Conservation (phyloP, 2,888 invertebrate genomes). For the Nomada ferruginata region DNA sequence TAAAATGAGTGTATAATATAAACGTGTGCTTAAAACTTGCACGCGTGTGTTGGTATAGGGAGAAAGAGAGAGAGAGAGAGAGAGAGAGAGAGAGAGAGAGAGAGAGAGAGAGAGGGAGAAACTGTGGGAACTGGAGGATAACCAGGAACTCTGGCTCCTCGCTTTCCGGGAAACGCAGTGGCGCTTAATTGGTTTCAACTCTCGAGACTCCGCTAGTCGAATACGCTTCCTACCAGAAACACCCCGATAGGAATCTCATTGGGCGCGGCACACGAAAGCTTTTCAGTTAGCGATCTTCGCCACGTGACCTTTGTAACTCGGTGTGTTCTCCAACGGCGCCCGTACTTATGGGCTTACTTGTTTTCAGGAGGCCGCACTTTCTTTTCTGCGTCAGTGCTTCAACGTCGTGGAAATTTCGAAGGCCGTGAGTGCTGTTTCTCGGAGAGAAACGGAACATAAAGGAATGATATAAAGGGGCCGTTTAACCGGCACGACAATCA, state of each 20-base stretch:
- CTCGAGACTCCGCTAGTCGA: conserved; percentile 53
- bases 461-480: conserved; percentile 3
- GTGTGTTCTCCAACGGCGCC: neutral
- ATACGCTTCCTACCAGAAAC: conserved; percentile 53
- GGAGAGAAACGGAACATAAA: neutral
- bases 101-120: neutral
- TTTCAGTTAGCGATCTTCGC: conserved; percentile 40
- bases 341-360: conserved; percentile 16
- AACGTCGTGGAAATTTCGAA: neutral
- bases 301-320: conserved; percentile 28
- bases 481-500: conserved; percentile 1
- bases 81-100: neutral
- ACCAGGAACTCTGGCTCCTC: conserved; percentile 55
- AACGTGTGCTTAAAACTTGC: neutral
- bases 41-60: too few species aligned
- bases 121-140: conserved; percentile 65
- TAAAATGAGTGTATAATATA: neutral
- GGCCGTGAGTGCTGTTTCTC: too few species aligned
- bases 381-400: neutral
- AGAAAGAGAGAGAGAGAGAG: neutral
- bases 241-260: conserved; percentile 54
- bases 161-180: conserved; percentile 64
- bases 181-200: conserved; percentile 70
- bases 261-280: conserved; percentile 36
- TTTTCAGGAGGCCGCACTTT: conserved; percentile 21